These are phyloP conservation scores for Coleophora flavipennella DNA, from an alignment of 2,888 invertebrate genomes.

Conservation along the genomic window DNA sequence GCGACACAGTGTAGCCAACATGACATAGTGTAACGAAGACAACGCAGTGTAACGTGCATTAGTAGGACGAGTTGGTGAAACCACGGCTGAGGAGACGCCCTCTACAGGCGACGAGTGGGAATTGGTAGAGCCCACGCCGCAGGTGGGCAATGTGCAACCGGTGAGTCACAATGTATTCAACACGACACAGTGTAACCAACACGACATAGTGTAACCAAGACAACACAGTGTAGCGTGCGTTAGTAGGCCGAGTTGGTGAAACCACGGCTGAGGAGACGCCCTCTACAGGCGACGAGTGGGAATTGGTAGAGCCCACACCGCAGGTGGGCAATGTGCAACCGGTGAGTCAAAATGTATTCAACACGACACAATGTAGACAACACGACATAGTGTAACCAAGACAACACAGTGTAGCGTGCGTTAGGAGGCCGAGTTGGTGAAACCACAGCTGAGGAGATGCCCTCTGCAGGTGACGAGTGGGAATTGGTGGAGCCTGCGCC, in stretches of 20 bases:
- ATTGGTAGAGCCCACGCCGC: slow-evolving; percentile 76
- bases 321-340: not conserved
- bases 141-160: slow-evolving; percentile 71
- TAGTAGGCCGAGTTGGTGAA: not conserved
- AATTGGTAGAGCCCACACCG: not conserved
- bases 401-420: not conserved
- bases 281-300: not conserved
- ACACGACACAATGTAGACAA: not conserved
- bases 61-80: slow-evolving; percentile 70
- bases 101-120: slow-evolving; percentile 79
- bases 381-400: not conserved
- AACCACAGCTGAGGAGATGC: too few species aligned
- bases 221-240: not conserved
- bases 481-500: not conserved
- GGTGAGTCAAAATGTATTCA: not conserved
- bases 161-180: slow-evolving; percentile 35
- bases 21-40: not conserved
- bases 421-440: not conserved
- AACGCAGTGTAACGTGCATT: slow-evolving; percentile 90
- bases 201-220: not conserved
- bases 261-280: too few species aligned
- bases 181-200: not conserved
- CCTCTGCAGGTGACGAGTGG: not conserved
- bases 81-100: slow-evolving; percentile 42
- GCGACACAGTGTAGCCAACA: not conserved